These are phyloP conservation scores for Synergus umbraculus DNA, from an alignment of 2,888 invertebrate genomes.

Conservation along the genomic window DNA sequence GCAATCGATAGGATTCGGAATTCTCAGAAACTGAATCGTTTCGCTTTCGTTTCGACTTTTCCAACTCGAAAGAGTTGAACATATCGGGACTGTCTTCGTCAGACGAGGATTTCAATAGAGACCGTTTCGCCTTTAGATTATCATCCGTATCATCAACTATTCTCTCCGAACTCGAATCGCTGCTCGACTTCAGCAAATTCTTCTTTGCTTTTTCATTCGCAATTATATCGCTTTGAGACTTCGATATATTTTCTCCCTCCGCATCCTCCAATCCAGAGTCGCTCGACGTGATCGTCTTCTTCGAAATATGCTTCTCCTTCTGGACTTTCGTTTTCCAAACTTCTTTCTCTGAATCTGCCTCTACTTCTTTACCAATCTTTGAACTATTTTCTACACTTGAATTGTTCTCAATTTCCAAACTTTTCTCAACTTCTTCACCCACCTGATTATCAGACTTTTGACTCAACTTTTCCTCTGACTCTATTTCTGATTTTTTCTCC, in stretches of 20 bases:
- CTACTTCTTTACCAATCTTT: background rate
- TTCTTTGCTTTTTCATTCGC: constrained; percentile 6
- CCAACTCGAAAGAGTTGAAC: background rate
- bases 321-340: background rate
- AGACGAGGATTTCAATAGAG: background rate
- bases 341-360: background rate
- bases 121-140: background rate
- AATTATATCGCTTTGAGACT: background rate
- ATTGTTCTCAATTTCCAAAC: background rate
- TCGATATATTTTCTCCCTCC: background rate
- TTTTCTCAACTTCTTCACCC: background rate
- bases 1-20: constrained; percentile 13
- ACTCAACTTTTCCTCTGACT: background rate
- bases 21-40: constrained; percentile 43
- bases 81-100: background rate
- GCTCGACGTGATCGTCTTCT: background rate
- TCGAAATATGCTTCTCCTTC: background rate
- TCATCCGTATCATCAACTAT: background rate
- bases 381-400: background rate
- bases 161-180: background rate
- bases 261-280: background rate
- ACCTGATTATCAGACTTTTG: background rate
- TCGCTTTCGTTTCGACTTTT: background rate
- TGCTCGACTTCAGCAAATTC: constrained; percentile 5
- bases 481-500: background rate